Evolutionary conservation across 2,888 invertebrate genomes (phyloP).

Genomic region (Lingula anatina): DNA sequence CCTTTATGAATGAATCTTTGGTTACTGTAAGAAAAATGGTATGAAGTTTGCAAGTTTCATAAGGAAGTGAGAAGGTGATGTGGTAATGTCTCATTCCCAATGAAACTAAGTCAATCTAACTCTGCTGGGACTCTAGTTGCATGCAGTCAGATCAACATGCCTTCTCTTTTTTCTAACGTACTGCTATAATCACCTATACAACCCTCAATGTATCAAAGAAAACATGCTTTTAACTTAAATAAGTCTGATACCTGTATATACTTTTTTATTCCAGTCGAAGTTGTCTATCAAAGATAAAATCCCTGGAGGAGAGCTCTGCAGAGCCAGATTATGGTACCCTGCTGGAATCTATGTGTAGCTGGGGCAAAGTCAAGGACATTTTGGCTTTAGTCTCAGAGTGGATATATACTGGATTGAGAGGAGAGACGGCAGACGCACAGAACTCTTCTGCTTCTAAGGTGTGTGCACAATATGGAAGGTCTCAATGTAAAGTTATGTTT

Average conservation of each 20-base stretch:
- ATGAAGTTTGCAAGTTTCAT: constrained; percentile 1
- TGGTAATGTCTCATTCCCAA: too few relatives aligned
- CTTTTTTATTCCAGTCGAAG: constrained; percentile 22
- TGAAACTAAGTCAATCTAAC: too few relatives aligned
- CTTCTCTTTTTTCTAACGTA: too few relatives aligned
- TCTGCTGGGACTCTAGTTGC: too few relatives aligned
- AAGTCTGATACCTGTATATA: background rate
- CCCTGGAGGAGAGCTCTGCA: constrained; percentile 14
- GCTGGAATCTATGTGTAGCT: constrained; percentile 29
- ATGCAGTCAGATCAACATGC: too few relatives aligned
- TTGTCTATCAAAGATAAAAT: constrained; percentile 28
- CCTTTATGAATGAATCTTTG: too few relatives aligned
- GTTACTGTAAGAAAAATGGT: too few relatives aligned
- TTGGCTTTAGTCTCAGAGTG: constrained; percentile 31
- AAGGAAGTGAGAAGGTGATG: background rate
- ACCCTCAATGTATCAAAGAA: background rate
- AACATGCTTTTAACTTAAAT: background rate
- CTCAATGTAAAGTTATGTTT: too few relatives aligned
- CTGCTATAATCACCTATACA: background rate
- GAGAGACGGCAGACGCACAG: too few relatives aligned
- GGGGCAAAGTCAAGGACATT: constrained; percentile 24
- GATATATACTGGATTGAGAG: constrained; percentile 18
- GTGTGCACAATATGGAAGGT: too few relatives aligned
- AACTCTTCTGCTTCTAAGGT: too few relatives aligned
- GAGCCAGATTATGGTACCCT: constrained; percentile 20